Evolutionary conservation across 2,797 vertebrate genomes (phyloP), one percentile per base, ranked within the genome.

Genomic region (Poliocrania exsul): DNA sequence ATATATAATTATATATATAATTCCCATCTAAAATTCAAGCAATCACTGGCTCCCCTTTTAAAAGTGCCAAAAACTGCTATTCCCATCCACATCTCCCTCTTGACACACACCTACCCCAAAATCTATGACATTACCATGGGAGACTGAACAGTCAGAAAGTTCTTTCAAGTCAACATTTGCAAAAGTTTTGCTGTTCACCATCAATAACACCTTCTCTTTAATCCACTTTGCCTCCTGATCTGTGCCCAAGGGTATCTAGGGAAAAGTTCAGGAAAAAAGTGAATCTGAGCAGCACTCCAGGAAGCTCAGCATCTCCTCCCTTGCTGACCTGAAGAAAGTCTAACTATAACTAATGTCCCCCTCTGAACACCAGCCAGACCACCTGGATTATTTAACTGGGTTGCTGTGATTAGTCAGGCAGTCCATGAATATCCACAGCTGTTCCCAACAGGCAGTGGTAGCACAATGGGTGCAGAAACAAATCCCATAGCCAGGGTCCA

Each of bases 231-330:
- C 8, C 11, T 72, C 23, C 25, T 58, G 50, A 56, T 40, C 50
- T 6, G 1, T 21, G 15, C 13, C n/a, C 65, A 80, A n/a, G 11
- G 13, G 11, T 14, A 82, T 40, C 26, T 72, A 0, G 0, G 47
- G 20, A 57, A 57, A 72, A 56, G 33, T 61, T 69, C 0, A 0
- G 47, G 38, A 18, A 38, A 86, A 67, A 20, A 40, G 20, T 0
- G 0, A 74, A 80, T 44, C 29, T 46, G 18, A 87, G 35, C 13
- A 88, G 35, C n/a, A 83, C 13, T 29, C 31, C 53, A 37, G 21
- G 15, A 51, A 77, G 42, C 31, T 82, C 67, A 67, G 1, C 49
- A 47, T 60, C 28, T 67, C 46, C 51, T 86, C 21, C 14, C 8
- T 61, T 80, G 46, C 44, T 25, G 25, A 44, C 8, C 51, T 79